Base-by-base conservation (phyloP, 2,888 invertebrate species). In the Subacronicta megacephala region DNA sequence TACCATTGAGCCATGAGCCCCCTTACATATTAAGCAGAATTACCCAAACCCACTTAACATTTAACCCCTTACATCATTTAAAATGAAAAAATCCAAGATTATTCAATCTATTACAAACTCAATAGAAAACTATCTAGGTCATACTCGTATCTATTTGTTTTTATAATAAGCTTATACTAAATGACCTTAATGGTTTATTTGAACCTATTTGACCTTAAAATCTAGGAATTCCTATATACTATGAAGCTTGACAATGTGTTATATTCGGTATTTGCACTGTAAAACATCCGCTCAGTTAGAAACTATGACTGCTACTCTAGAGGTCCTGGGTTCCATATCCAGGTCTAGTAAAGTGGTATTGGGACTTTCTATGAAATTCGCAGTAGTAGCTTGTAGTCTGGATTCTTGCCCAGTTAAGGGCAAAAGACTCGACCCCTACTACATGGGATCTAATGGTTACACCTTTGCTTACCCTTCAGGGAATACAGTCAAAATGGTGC, bases 11-110 rank as follows among this genome's bases (percentile, higher is more conserved):
- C 29, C 29, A 29, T 12, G 3, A 29, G 29, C 29, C 29, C 29
- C 12, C 29, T 29, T 29, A 29, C 29, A 29, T 29, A 29, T 29
- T 29, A 12, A 29, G 1, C 12, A 29, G 29, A 12, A 12, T 29
- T 29, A 29, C 12, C 12, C 12, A 29, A 29, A 47, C 9, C 16
- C 23, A 43, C 42, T 60, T 60, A 35, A 61, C 60, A 33, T 53
- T 37, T 61, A 40, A 60, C 53, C 61, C 61, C 43, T 53, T 43
- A 29, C 61, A 4, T 53, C 23, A 59, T 17, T n/a, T 10, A 3
- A 59, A 56, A 16, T 40, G 38, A 38, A 7, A 7, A 23, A 20
- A 33, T 10, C 18, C 43, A 23, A 6, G 16, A 37, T 43, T 44
- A 45, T 43, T 45, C 26, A 46, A 47, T 20, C 12, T 38, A n/a